Base-by-base conservation (phyloP, 2,888 invertebrate genomes). In the Endotricha flammealis region DNA sequence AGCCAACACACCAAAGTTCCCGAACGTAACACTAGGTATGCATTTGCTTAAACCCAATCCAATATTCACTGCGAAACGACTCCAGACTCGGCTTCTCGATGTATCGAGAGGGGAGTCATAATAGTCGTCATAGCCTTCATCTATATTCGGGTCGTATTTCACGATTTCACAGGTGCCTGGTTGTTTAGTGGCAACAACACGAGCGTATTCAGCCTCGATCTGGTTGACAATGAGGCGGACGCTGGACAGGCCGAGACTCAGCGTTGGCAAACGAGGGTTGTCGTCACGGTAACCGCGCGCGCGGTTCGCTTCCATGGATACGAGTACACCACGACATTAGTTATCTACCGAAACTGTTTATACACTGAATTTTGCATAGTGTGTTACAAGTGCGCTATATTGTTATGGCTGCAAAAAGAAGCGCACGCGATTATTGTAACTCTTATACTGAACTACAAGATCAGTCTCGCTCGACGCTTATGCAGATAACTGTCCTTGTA, bases 141-240 rank as follows among this genome's bases (percentile, higher is more conserved):
- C 65, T 42, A 63, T 45, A 44, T 61, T 68, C 9, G 75, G 59
- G 41, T 79, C 66, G 77, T 77, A 81, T 61, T 68, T 74, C 53
- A 73, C 72, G 42, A 82, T 56, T 61, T 78, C 71, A 50, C 60
- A 58, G 41, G 48, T 48, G 47, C 55, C 53, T 44, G 50, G 41
- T 44, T 46, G 42, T 48, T 65, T 55, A 32, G 62, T 38, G 44
- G 57, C 51, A 36, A 57, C 53, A 54, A 60, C 74, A 62, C 81
- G 77, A 64, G 73, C 66, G 73, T 71, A 67, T 51, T 75, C 68
- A 44, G 75, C 62, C 70, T 86, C 85, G 59, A 83, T 69, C 56
- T 76, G 73, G 70, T 77, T 74, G 72, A 87, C 81, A 77, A 86
- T 86, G 77, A 74, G 68, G 48, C 77, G 76, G 56, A 87, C 83